Percentiles rank a stretch among this genome's conserved stretches.
Evolutionary conservation across 2,888 invertebrate species (phyloP).

Genomic region (Lacanobia wlatinum): DNA sequence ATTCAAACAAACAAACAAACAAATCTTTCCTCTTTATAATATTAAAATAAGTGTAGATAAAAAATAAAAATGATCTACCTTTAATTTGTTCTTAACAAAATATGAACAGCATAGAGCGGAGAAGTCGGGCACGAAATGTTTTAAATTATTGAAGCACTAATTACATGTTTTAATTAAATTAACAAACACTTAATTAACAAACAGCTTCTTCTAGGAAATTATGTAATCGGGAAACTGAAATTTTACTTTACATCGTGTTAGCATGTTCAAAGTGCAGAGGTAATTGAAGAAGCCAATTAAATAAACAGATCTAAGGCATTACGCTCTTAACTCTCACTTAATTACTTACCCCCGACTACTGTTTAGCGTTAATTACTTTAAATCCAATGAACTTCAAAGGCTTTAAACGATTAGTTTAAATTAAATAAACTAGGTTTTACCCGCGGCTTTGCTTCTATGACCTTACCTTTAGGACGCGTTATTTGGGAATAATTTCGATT

Average conservation of each 20-base stretch:
- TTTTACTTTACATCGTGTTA: neutral
- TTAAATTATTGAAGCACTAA: neutral
- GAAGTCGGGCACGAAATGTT: neutral
- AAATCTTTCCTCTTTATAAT: no score
- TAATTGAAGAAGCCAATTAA: slow-evolving; percentile 22
- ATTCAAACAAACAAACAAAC: no score
- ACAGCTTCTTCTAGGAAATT: neutral
- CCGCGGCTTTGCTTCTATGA: no score
- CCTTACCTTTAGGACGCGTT: no score
- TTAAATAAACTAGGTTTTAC: neutral
- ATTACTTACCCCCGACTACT: neutral
- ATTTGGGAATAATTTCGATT: no score
- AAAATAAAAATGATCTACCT: no score
- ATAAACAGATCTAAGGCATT: neutral
- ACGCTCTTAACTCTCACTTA: neutral
- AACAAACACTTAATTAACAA: neutral
- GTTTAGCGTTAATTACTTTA: neutral
- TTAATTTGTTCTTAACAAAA: no score
- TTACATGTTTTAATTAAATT: slow-evolving; percentile 6
- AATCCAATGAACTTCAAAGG: neutral
- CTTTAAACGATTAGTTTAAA: neutral
- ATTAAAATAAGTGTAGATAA: no score
- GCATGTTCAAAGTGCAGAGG: neutral
- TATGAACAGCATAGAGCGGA: neutral
- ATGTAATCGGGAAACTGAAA: neutral